phyloP scores from a whole-genome alignment of 2,797 vertebrate species.

The Distichodus sexfasciatus region DNA sequence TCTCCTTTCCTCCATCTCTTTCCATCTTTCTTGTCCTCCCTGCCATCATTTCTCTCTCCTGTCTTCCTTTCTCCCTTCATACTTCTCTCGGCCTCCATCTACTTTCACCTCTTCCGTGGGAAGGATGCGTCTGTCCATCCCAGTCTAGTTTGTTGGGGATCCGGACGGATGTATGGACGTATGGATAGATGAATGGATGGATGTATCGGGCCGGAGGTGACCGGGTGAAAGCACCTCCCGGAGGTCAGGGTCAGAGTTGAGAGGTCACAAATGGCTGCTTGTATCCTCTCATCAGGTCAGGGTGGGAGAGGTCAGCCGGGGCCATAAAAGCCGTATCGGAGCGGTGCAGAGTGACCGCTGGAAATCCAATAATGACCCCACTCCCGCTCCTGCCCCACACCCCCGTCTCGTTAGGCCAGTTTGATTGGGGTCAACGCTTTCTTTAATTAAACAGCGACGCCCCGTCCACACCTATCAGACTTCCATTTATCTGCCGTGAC shows the following conservation, averaged over 20 bases:
- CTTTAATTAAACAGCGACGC: constrained; percentile 72
- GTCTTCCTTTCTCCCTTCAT: neutral
- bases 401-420: constrained; percentile 58
- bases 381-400: too few species aligned
- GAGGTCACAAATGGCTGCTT: constrained; percentile 79
- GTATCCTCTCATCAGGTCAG: constrained; percentile 75
- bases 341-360: constrained; percentile 65
- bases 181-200: constrained; percentile 29
- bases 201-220: constrained; percentile 30
- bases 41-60: constrained; percentile 74
- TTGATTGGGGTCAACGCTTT: constrained; percentile 74
- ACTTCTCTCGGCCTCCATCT: neutral
- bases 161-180: too few species aligned
- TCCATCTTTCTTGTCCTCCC: constrained; percentile 74
- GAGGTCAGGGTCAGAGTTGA: constrained; percentile 75
- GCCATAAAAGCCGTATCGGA: constrained; percentile 73
- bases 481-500: constrained; percentile 69
- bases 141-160: too few species aligned
- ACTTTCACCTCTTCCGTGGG: too few species aligned
- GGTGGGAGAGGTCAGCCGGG: too few species aligned
- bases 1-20: constrained; percentile 55
- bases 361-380: constrained; percentile 77
- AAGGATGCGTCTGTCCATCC: too few species aligned
- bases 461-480: constrained; percentile 63
- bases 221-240: constrained; percentile 28